Percentiles rank a stretch among this genome's conserved stretches.
These are phyloP conservation scores for Panthera leo DNA, from an alignment of 2,113 vertebrate genomes.

Conservation along the genomic window DNA sequence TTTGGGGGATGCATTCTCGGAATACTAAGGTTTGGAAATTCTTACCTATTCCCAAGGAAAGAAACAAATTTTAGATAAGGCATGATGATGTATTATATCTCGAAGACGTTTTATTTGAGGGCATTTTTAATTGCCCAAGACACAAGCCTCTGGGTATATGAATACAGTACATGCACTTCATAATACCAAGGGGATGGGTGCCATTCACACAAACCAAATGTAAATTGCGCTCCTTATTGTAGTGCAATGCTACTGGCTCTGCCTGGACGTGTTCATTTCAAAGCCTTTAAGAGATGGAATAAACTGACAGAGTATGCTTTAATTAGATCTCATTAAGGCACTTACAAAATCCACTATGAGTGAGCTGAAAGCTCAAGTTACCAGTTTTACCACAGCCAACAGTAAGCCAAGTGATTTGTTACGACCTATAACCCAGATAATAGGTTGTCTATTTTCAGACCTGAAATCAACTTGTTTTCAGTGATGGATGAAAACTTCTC, in stretches of 20 bases:
- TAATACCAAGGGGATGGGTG: not conserved
- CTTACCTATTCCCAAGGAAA: slow-evolving; percentile 20
- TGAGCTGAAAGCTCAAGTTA: not conserved
- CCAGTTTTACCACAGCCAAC: not conserved
- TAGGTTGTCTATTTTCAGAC: slow-evolving; percentile 25
- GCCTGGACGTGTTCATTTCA: not conserved
- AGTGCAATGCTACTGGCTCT: not conserved
- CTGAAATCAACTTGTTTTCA: slow-evolving; percentile 25
- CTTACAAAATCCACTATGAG: not conserved
- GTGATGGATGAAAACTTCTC: not conserved
- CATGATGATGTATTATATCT: slow-evolving; percentile 19
- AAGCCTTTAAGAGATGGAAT: not conserved
- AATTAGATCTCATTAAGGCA: not conserved
- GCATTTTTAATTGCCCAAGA: slow-evolving; percentile 42
- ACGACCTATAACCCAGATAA: slow-evolving; percentile 40
- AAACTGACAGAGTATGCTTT: not conserved
- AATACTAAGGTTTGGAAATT: slow-evolving; percentile 21
- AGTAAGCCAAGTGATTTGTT: not conserved
- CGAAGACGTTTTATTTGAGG: slow-evolving; percentile 65
- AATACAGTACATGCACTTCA: not conserved
- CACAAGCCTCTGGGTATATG: not conserved
- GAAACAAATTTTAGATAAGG: not conserved
- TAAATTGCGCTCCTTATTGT: not conserved
- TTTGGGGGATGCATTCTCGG: not conserved
- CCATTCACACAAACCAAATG: not conserved